Conservation (phyloP, 2,888 invertebrate species). For the Bimastos eiseni region DNA sequence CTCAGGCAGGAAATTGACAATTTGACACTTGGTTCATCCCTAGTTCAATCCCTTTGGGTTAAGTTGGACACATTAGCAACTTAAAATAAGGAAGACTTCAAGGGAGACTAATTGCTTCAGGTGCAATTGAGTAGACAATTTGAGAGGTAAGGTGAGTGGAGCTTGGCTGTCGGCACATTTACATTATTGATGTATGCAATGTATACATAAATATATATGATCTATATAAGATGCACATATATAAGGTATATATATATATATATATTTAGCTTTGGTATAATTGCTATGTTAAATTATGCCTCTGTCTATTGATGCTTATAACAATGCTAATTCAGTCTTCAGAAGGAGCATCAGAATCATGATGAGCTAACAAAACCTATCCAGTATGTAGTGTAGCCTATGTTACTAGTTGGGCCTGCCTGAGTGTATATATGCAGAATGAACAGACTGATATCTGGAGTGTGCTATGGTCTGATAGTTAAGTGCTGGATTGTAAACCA, state of each 20-base stretch:
- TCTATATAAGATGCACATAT: not conserved
- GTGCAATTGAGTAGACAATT: not conserved
- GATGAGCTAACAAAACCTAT: not conserved
- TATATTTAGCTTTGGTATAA: not conserved
- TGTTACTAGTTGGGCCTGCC: no score
- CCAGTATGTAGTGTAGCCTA: no score
- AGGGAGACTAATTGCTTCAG: no score
- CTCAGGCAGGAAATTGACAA: no score
- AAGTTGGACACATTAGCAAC: no score
- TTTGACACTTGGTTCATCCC: no score
- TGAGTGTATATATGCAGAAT: not conserved
- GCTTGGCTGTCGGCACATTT: not conserved
- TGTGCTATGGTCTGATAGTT: no score
- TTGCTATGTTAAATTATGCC: not conserved
- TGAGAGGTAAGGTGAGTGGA: not conserved
- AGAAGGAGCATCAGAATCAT: not conserved
- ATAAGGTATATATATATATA: not conserved
- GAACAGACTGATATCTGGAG: no score
- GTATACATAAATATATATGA: not conserved
- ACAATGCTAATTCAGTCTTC: not conserved
- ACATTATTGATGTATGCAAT: not conserved
- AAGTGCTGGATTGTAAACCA: no score
- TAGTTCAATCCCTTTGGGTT: no score
- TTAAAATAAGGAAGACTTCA: no score
- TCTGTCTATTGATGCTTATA: no score